phyloP scores from a whole-genome alignment of 1,140 invertebrate genomes.

The Trichogramma pretiosum region DNA sequence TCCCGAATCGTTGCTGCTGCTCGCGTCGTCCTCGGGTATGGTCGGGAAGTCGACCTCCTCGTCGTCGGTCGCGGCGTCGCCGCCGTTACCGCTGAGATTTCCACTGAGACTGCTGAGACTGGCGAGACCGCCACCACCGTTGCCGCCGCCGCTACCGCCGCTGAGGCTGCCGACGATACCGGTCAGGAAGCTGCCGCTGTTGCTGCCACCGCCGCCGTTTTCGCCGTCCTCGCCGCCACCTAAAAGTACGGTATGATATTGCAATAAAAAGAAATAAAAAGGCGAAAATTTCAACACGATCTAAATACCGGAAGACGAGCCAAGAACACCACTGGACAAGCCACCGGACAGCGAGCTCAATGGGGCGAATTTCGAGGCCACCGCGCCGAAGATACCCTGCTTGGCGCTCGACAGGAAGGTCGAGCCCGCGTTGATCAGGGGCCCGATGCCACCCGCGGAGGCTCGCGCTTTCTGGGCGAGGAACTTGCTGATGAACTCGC shows the following conservation, averaged over 20 bases:
- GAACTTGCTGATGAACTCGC: slow-evolving; percentile 33
- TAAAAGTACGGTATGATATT: too few species aligned
- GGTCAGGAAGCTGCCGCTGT: slow-evolving; percentile 23
- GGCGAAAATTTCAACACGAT: too few species aligned
- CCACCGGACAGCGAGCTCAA: slow-evolving; percentile 33
- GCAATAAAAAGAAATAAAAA: too few species aligned
- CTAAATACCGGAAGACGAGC: too few species aligned
- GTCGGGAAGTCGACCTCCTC: slow-evolving; percentile 20
- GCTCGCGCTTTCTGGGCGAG: slow-evolving; percentile 32
- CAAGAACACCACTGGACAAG: slow-evolving; percentile 27
- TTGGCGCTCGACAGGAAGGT: slow-evolving; percentile 31
- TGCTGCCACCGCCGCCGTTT: background rate
- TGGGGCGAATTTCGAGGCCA: slow-evolving; percentile 36
- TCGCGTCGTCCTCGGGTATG: too few species aligned
- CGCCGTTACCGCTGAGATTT: slow-evolving; percentile 19
- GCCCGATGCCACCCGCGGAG: slow-evolving; percentile 32
- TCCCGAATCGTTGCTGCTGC: too few species aligned
- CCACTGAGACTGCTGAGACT: slow-evolving; percentile 43
- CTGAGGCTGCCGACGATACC: slow-evolving; percentile 23
- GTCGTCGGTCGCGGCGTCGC: slow-evolving; percentile 28
- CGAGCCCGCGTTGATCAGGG: slow-evolving; percentile 34
- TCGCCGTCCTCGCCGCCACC: slow-evolving; percentile 1
- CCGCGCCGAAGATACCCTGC: slow-evolving; percentile 28
- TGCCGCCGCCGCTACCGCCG: slow-evolving; percentile 23
- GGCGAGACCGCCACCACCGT: slow-evolving; percentile 41